Base-by-base conservation (phyloP, 2,797 vertebrate genomes). In the Sphenopsis melanotis region DNA sequence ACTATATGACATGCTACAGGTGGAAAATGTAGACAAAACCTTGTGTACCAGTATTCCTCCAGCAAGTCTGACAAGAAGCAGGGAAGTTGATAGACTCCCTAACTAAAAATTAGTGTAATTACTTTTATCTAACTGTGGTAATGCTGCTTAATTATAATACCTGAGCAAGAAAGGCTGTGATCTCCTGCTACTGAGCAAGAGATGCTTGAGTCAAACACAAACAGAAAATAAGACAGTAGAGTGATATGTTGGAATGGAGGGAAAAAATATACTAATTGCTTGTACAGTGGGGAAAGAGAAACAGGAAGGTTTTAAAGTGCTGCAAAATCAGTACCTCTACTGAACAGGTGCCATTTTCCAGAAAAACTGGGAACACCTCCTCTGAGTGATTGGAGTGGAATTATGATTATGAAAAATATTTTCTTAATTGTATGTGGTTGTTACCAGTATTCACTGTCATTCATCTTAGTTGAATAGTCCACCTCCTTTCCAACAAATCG, bases 161-260 rank as follows among this genome's bases (percentile, higher is more conserved):
- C 15, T 27, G 52, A 80, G 39, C 27, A 86, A 68, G 39, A 77
- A 89, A 77, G 21, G 23, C 13, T 30, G 6, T 49, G 44, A 64
- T 32, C 52, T 32, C 52, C 30, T 22, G 20, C 15, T 55, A n/a
- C 32, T 34, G 21, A 36, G 18, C 7, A 71, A n/a, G 50, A 77
- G 34, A 16, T 42, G 17, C 4, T 59, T 71, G 49, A 70, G 24
- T 13, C 14, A 60, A 42, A 20, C 32, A 34, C 14, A 60, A 52
- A 12, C 7, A 64, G 21, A 83, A 36, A 41, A 22, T 10, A 46
- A 17, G 34, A 24, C 6, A 70, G 18, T 6, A 63, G 47, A 61
- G 5, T 1, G 2, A 52, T 18, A 34, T 0, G 0, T 34, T 30
- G 17, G 39, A 69, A 74, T 8, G 13, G 20, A n/a, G 6, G 11